phyloP scores from a whole-genome alignment of 2,113 vertebrate genomes.

The Urocolius indicus region DNA sequence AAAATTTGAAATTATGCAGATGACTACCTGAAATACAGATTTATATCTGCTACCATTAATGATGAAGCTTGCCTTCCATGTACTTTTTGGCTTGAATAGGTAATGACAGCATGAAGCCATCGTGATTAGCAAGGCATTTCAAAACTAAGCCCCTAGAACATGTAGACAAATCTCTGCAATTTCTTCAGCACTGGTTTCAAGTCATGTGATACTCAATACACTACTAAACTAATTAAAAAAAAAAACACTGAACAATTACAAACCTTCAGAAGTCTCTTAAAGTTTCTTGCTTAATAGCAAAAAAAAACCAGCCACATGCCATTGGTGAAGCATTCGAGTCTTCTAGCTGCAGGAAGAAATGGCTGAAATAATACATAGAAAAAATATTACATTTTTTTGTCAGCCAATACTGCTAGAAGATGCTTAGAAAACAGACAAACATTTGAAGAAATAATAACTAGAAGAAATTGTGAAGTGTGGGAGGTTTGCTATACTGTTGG shows the following conservation, averaged over 20 bases:
- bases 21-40: not conserved
- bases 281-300: not conserved
- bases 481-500: not conserved
- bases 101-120: not conserved
- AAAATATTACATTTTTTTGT: not conserved
- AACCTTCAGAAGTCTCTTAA: not conserved
- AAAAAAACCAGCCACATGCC: not conserved
- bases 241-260: not conserved
- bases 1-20: not conserved
- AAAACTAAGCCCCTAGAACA: not conserved
- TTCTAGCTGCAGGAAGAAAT: not conserved
- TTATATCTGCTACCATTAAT: not conserved
- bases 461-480: not conserved
- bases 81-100: not conserved
- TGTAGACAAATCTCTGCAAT: not conserved
- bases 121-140: not conserved
- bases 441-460: not conserved
- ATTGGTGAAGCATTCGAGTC: not conserved
- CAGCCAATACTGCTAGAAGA: not conserved
- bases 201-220: not conserved
- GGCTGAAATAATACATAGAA: not conserved
- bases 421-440: not conserved
- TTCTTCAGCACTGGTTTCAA: not conserved
- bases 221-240: not conserved
- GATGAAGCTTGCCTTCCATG: not conserved